phyloP scores from a whole-genome alignment of 2,113 vertebrate species.

The Solea solea region DNA sequence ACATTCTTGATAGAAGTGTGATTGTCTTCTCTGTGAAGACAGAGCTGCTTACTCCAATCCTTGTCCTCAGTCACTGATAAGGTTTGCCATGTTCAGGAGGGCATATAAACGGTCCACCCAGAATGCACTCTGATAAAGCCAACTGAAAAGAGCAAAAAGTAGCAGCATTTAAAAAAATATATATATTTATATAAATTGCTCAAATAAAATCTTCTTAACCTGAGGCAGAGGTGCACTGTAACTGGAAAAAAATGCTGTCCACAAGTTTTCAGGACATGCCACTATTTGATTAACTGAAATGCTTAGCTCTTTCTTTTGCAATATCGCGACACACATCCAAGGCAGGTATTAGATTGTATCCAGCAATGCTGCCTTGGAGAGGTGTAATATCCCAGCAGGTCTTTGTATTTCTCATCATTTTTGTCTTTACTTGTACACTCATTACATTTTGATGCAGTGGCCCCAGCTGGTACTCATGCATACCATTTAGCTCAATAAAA shows the following conservation, averaged over 20 bases:
- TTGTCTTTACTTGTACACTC: slow-evolving; percentile 51
- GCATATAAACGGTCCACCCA: background rate
- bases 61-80: background rate
- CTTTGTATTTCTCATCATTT: slow-evolving; percentile 45
- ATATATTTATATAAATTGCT: too few relatives aligned
- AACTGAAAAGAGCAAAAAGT: background rate
- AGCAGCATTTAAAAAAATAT: background rate
- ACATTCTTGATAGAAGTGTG: background rate
- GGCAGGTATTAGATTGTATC: slow-evolving; percentile 24
- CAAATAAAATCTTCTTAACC: background rate
- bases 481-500: slow-evolving; percentile 67
- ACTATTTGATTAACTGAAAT: slow-evolving; percentile 3
- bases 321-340: background rate
- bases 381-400: slow-evolving; percentile 40
- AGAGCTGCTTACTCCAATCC: background rate
- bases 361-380: slow-evolving; percentile 35
- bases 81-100: background rate
- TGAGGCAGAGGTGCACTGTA: background rate
- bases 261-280: slow-evolving; percentile 7
- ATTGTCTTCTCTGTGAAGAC: background rate
- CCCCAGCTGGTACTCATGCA: slow-evolving; percentile 63
- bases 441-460: slow-evolving; percentile 64
- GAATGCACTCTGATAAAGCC: background rate
- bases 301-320: slow-evolving; percentile 3
- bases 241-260: background rate